A percentile compares a stretch with the other conserved stretches of the same genome.
Evolutionary conservation across 2,888 invertebrate species (phyloP).

Genomic region (Apodemia zela): DNA sequence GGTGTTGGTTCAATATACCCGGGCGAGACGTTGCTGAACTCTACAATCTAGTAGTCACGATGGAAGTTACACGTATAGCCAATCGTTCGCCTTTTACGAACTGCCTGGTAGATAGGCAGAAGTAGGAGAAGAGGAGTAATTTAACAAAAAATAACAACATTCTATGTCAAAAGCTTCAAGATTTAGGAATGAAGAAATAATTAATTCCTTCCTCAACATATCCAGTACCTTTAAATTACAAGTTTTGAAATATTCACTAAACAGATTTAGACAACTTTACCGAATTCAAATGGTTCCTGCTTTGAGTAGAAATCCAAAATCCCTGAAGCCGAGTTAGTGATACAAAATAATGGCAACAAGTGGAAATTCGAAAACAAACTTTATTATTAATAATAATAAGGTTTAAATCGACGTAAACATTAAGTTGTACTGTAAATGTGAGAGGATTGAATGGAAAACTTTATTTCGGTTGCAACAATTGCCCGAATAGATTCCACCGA

Average conservation of each 20-base stretch:
- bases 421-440: constrained; percentile 43
- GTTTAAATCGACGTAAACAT: constrained; percentile 20
- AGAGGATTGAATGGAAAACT: constrained; percentile 56
- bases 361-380: constrained; percentile 19
- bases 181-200: too few species aligned
- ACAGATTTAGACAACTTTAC: constrained; percentile 3
- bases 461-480: constrained; percentile 70
- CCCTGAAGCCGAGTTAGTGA: constrained; percentile 68
- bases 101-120: too few species aligned
- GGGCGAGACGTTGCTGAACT: too few species aligned
- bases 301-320: constrained; percentile 61
- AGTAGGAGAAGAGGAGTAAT: too few species aligned
- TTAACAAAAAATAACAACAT: too few species aligned
- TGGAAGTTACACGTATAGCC: too few species aligned
- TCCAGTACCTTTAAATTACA: not conserved
- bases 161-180: too few species aligned
- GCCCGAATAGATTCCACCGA: constrained; percentile 65
- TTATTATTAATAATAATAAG: constrained; percentile 20
- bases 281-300: constrained; percentile 10
- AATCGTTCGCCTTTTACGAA: too few species aligned
- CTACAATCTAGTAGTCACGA: too few species aligned
- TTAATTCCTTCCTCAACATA: not conserved
- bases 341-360: constrained; percentile 20
- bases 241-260: not conserved
- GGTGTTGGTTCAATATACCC: too few species aligned